Percentiles rank a stretch among this genome's conserved stretches.
phyloP scores from a whole-genome alignment of 1,140 invertebrate genomes.

The Ladona fulva region DNA sequence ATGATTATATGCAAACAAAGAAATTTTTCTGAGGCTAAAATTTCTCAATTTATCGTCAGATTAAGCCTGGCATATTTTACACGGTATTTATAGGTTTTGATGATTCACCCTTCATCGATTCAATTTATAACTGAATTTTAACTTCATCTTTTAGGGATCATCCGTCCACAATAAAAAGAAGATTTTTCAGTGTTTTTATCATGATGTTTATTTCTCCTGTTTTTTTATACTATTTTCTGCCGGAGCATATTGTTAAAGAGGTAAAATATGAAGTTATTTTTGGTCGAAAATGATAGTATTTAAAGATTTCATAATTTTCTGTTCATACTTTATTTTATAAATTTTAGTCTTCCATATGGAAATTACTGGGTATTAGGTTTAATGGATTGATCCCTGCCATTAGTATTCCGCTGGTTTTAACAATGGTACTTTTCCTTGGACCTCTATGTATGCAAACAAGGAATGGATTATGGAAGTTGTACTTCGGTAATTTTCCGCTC shows the following conservation, averaged over 20 bases:
- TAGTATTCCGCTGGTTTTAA: constrained; percentile 67
- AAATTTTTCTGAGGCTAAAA: neutral
- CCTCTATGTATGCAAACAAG: constrained; percentile 56
- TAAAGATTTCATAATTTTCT: constrained; percentile 11
- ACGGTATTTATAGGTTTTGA: no score
- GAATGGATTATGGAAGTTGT: constrained; percentile 57
- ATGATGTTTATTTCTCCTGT: constrained; percentile 70
- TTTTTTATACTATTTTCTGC: constrained; percentile 60
- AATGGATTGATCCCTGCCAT: constrained; percentile 63
- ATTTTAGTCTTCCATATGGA: constrained; percentile 52
- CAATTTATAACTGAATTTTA: constrained; percentile 13
- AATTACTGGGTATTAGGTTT: constrained; percentile 65
- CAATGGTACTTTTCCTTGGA: constrained; percentile 75
- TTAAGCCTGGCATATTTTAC: no score
- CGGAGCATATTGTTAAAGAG: constrained; percentile 47
- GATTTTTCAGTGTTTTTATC: constrained; percentile 75
- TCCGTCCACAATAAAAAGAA: constrained; percentile 75
- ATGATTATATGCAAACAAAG: constrained; percentile 6
- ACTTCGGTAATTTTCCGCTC: constrained; percentile 47
- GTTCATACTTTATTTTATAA: constrained; percentile 18
- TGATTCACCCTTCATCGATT: no score
- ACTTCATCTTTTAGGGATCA: constrained; percentile 60
- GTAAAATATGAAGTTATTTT: constrained; percentile 32
- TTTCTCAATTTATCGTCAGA: neutral
- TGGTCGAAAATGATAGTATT: constrained; percentile 11